Evolutionary conservation across 2,113 vertebrate genomes (phyloP), one percentile per base, ranked within the genome.

Genomic region (Fregata magnificens): DNA sequence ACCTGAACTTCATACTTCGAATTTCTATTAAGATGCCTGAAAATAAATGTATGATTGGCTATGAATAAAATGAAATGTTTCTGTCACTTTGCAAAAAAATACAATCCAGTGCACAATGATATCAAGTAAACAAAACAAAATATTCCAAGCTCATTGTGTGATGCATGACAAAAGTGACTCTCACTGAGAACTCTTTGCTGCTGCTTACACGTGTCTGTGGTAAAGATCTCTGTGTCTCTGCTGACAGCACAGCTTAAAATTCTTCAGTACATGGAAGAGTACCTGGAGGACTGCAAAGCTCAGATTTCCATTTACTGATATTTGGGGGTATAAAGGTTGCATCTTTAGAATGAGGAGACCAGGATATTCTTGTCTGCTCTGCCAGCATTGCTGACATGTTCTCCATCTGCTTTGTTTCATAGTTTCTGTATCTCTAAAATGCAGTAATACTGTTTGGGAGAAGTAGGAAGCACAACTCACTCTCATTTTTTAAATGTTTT

Each of bases 101-200:
- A 71, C 3, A 34, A 73, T 86, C 74, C 76, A 20, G 4, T 94
- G 81, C 72, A 83, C 19, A 53, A 52, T 84, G 82, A 94, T 79
- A 96, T 85, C 34, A 52, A 94, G 72, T 82, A 97, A 97, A 91
- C 88, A 95, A 94, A 95, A 47, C 55, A 83, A 88, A 95, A 96
- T 92, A 94, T 95, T 88, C 56, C 32, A 61, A 74, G 34, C 4
- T 89, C 47, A 0, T 36, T 84, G 50, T 89, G 56, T 92, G 96
- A 61, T 81, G 61, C 89, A 92, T 81, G 92, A 69, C 59, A 87
- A 92, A 95, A 96, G 70, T 73, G 73, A 62, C 49, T 72, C 19
- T 73, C 56, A 42, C 82, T 82, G 87, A 92, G 70, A 77, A 40
- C 34, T 26, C 69, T 94, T 92, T 97, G 70, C 86, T 82, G 74